Evolutionary conservation across 2,113 vertebrate species (phyloP), one percentile per base, ranked within the genome.

Genomic region (Noturus placidus): DNA sequence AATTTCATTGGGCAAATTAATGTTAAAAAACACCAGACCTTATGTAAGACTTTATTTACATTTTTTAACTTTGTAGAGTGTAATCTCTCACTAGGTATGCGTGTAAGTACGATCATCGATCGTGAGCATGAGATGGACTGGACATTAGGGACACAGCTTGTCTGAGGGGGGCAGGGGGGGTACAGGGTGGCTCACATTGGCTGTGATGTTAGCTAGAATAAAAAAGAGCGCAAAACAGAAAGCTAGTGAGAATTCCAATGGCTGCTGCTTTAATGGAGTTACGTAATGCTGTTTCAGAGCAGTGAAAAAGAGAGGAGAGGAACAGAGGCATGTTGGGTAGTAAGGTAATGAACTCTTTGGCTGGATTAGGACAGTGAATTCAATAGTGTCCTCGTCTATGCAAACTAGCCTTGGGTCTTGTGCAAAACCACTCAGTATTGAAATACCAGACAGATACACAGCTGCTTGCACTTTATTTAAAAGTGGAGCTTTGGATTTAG

Each of bases 321-420:
- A n/a, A 52, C 50, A 52, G 56, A 76, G 54, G 85, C 46, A 85
- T 52, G 70, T 87, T 91, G 90, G 89, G 82, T 89, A 61, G 82
- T 88, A 67, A 84, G 82, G 84, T 83, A 85, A 93, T 87, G 86
- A 91, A 92, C 72, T 56, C 86, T 91, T 90, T 87, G 59, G 72
- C 87, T 88, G 70, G 79, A 52, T 67, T 86, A 57, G 63, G 35
- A 77, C 61, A 25, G 85, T 78, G 70, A 84, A 92, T 90, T 93
- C 92, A 92, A 91, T 92, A 93, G 81, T 90, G 85, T 89, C 91
- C 87, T 90, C 20, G 15, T 46, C 17, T 22, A 42, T 86, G 54
- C 46, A 27, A 83, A 65, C 33, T 81, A 82, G 80, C 65, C 72
- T 70, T 19, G 11, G 78, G 88, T 52, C 46, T 83, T 30, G 57